Evolutionary conservation across 2,113 vertebrate species (phyloP).

Genomic region (Ciconia maguari): DNA sequence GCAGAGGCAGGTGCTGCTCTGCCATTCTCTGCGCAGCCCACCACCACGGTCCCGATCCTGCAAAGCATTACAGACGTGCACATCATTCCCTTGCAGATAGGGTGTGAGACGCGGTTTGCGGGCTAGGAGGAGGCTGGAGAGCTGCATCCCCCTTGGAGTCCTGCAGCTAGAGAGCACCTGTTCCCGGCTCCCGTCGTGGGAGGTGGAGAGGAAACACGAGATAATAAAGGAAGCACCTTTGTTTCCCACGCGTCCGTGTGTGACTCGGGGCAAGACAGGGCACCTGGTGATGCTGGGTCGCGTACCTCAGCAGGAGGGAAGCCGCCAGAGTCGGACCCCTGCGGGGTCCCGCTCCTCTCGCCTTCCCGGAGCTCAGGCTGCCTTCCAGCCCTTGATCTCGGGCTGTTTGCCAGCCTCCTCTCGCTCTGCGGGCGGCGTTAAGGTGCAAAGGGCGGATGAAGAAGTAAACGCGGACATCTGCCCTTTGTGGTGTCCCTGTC

Average conservation of each 20-base stretch:
- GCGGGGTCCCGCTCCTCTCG: neutral
- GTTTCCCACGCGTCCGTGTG: rapidly evolving
- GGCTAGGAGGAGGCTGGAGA: neutral
- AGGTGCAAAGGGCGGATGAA: neutral
- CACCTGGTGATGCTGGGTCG: neutral
- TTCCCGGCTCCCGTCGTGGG: neutral
- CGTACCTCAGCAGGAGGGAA: neutral
- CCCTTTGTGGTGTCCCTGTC: neutral
- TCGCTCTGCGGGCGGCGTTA: rapidly evolving
- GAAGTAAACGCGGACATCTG: neutral
- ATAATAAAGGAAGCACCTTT: neutral
- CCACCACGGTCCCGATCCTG: neutral
- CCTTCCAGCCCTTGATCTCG: neutral
- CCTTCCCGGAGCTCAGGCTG: neutral
- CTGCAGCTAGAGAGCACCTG: neutral
- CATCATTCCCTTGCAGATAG: rapidly evolving
- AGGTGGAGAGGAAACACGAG: rapidly evolving
- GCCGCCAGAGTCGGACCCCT: neutral
- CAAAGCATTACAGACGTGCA: rapidly evolving
- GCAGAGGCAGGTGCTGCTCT: neutral
- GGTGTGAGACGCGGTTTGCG: neutral
- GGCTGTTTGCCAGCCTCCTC: neutral
- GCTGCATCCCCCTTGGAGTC: neutral
- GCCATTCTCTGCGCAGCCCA: neutral
- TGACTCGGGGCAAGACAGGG: neutral